Conservation (phyloP, 2,888 invertebrate genomes). For the Epinotia brunnichana region DNA sequence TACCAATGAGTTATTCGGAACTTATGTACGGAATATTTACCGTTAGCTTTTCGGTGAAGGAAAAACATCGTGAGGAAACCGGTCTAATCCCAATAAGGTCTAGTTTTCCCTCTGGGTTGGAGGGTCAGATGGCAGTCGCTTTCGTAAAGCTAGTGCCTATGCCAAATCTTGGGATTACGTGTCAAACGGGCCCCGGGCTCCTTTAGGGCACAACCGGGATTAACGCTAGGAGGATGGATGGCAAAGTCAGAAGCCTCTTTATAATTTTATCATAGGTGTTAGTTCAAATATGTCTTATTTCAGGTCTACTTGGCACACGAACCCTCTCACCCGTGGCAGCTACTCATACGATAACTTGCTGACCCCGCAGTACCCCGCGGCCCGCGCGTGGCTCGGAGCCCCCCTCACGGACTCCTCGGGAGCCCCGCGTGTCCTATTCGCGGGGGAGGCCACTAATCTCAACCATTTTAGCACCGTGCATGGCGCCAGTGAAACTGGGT, state of each 20-base stretch:
- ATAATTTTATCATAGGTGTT: neutral
- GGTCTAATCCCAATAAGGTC: too few species aligned
- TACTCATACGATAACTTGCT: conserved; percentile 86
- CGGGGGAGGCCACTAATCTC: conserved; percentile 83
- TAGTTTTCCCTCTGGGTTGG: too few species aligned
- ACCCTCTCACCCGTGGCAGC: conserved; percentile 88
- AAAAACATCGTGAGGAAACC: too few species aligned
- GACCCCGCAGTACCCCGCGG: conserved; percentile 76
- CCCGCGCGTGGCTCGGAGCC: conserved; percentile 79
- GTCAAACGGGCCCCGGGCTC: too few species aligned
- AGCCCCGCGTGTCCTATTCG: conserved; percentile 81
- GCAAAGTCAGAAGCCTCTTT: neutral
- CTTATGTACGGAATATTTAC: too few species aligned
- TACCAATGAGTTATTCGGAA: too few species aligned
- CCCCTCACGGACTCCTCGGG: conserved; percentile 80
- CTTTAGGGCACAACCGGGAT: too few species aligned
- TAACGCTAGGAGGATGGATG: too few species aligned
- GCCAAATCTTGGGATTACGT: too few species aligned
- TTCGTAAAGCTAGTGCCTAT: too few species aligned
- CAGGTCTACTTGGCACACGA: conserved; percentile 87
- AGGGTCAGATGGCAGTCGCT: too few species aligned
- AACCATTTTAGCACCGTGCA: conserved; percentile 88
- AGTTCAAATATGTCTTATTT: neutral
- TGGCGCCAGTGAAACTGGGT: conserved; percentile 87
- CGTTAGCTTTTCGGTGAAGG: too few species aligned